phyloP scores from a whole-genome alignment of 2,888 invertebrate species.

The Drosophila diplacantha region DNA sequence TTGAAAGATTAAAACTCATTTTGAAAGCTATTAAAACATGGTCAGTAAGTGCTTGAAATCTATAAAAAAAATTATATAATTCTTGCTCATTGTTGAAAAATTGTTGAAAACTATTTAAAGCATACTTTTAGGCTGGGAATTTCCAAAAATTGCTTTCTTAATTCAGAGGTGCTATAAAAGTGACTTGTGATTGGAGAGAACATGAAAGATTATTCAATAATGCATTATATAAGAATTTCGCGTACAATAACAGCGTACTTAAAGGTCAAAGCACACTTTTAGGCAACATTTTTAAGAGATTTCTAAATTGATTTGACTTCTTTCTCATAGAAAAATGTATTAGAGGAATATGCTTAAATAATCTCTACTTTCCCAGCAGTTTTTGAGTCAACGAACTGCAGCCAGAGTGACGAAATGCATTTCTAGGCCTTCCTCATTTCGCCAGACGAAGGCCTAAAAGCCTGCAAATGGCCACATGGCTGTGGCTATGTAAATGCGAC shows the following conservation, averaged over 20 bases:
- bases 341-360: not conserved
- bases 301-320: not conserved
- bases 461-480: constrained; percentile 36
- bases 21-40: not conserved
- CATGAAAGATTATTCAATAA: not conserved
- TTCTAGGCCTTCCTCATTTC: constrained; percentile 53
- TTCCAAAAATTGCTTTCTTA: not conserved
- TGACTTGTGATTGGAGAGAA: not conserved
- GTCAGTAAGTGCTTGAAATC: not conserved
- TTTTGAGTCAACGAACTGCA: constrained; percentile 56
- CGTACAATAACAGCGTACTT: not conserved
- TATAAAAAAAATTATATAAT: too few relatives aligned
- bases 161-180: not conserved
- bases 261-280: not conserved
- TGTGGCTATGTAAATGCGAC: constrained; percentile 7
- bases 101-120: too few relatives aligned
- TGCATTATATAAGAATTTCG: accelerated
- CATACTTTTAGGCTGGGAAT: too few relatives aligned
- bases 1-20: not conserved
- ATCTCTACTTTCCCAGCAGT: not conserved
- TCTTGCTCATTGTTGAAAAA: too few relatives aligned
- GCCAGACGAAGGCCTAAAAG: constrained; percentile 54
- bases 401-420: constrained; percentile 53
- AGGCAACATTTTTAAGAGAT: not conserved
- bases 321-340: not conserved